Conservation (phyloP, 2,888 invertebrate species). For the Scelioninae gen. 1 region DNA sequence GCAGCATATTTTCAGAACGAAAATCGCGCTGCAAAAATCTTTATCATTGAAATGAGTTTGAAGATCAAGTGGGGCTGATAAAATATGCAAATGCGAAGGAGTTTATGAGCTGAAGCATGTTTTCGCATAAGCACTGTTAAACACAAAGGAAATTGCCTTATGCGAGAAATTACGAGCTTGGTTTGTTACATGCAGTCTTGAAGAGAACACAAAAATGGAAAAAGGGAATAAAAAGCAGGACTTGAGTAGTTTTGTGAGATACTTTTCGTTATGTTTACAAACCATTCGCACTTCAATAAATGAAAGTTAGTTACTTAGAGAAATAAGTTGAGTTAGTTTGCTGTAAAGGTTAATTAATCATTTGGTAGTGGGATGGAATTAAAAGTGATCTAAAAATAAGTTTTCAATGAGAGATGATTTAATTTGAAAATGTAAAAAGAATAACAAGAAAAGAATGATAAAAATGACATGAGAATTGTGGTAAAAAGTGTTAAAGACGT, state of each 20-base stretch:
- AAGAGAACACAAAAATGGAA: conserved; percentile 13
- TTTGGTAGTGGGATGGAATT: too few relatives aligned
- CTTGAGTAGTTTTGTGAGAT: background rate
- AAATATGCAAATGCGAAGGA: conserved; percentile 48
- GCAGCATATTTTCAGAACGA: conserved; percentile 24
- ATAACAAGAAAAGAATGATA: too few relatives aligned
- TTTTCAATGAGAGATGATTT: too few relatives aligned
- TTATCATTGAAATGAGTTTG: conserved; percentile 47
- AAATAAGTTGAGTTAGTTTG: too few relatives aligned
- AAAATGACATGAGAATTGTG: too few relatives aligned
- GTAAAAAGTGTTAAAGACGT: too few relatives aligned
- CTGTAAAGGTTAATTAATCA: too few relatives aligned
- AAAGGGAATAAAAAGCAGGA: background rate
- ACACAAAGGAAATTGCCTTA: conserved; percentile 52
- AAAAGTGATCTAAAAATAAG: too few relatives aligned
- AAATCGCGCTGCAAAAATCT: conserved; percentile 32
- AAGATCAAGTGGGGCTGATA: conserved; percentile 47
- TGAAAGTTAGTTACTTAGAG: too few relatives aligned
- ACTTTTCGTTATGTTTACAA: conserved; percentile 18
- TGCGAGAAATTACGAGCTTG: conserved; percentile 34
- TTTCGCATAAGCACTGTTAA: conserved; percentile 54
- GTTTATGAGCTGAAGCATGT: conserved; percentile 49
- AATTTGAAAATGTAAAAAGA: too few relatives aligned
- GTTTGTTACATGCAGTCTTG: conserved; percentile 42
- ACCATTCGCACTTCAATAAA: conserved; percentile 2